These are phyloP conservation scores for Apamea sordens DNA, from an alignment of 2,888 invertebrate genomes.

Conservation along the genomic window DNA sequence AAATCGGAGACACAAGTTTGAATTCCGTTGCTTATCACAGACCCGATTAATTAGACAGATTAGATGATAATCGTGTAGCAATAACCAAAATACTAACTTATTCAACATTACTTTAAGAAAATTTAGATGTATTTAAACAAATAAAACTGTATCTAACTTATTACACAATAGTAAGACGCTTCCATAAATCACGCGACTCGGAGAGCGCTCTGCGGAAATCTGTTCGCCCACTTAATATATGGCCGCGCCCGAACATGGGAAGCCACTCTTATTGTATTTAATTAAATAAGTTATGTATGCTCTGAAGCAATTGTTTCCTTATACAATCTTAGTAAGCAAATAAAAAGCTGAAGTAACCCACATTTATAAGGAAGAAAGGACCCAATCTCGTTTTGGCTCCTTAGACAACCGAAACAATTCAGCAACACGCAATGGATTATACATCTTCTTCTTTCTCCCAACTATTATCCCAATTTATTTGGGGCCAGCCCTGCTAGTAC, in stretches of 20 bases:
- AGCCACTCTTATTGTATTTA: constrained; percentile 29
- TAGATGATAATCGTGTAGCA: neutral
- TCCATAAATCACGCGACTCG: constrained; percentile 40
- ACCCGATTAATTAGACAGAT: neutral
- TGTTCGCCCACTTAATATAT: constrained; percentile 35
- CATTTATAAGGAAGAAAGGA: neutral
- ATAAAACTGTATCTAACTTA: constrained; percentile 3
- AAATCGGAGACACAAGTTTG: neutral
- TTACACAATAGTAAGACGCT: constrained; percentile 5
- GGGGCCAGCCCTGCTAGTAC: too few relatives aligned
- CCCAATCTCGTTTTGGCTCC: neutral
- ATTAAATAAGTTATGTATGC: constrained; percentile 23
- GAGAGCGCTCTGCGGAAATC: constrained; percentile 26
- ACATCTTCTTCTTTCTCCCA: too few relatives aligned
- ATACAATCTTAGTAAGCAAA: neutral
- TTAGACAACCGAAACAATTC: too few relatives aligned
- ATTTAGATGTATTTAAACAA: neutral
- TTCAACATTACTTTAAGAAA: neutral
- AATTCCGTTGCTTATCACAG: neutral
- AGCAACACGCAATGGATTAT: neutral
- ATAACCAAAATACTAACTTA: neutral
- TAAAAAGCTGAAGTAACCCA: neutral
- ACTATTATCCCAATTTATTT: too few relatives aligned
- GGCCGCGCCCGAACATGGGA: constrained; percentile 31
- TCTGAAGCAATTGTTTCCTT: constrained; percentile 1